These are phyloP conservation scores for Pangasius djambal DNA, from an alignment of 2,797 vertebrate genomes.

Conservation along the genomic window DNA sequence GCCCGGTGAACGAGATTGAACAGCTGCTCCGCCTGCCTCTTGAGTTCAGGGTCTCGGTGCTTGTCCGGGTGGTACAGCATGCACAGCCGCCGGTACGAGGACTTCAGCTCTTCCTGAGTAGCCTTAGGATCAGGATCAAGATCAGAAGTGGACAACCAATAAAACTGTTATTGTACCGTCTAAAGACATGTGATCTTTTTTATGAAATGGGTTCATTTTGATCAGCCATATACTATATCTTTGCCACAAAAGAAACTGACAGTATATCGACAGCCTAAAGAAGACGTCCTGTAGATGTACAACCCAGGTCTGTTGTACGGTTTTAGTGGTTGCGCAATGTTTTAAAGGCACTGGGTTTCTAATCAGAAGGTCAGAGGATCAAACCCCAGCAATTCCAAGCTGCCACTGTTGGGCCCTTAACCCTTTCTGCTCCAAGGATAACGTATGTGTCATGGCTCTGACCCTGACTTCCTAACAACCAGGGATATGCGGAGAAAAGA, in stretches of 20 bases:
- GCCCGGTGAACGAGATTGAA: conserved; percentile 96
- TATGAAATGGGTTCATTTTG: background rate
- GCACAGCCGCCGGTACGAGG: conserved; percentile 91
- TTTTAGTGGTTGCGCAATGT: background rate
- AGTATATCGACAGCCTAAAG: background rate
- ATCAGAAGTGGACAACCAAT: background rate
- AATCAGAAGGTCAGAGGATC: background rate
- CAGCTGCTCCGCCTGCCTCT: conserved; percentile 89
- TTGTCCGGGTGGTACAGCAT: conserved; percentile 99
- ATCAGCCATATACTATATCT: background rate
- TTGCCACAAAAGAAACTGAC: background rate
- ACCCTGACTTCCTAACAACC: background rate
- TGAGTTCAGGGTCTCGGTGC: conserved; percentile 93
- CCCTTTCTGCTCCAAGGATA: background rate
- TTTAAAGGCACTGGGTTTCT: background rate
- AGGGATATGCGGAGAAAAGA: background rate
- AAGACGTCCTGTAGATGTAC: background rate
- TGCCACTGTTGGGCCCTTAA: background rate
- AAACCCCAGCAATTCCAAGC: background rate
- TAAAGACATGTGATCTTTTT: background rate
- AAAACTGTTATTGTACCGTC: background rate
- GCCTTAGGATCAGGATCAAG: conserved; percentile 73
- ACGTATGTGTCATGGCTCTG: background rate
- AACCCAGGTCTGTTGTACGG: background rate
- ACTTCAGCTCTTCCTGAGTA: conserved; percentile 91